Conservation (phyloP, 2,113 vertebrate species). For the Nothocercus nigrocapillus region DNA sequence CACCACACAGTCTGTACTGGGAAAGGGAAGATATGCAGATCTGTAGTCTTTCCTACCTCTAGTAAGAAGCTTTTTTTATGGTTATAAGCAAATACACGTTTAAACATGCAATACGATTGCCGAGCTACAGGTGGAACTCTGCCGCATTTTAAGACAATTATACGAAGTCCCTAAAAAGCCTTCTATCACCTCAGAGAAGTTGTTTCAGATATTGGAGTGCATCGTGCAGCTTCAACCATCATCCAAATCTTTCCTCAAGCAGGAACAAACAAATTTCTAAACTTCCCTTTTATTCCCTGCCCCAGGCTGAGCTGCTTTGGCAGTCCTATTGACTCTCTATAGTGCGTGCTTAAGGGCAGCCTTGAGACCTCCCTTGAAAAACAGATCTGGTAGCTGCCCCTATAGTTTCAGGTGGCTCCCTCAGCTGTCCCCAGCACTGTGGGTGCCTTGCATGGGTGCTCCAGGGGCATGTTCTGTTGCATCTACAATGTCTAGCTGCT, state of each 20-base stretch:
- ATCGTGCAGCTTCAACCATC: neutral
- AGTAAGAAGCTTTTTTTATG: neutral
- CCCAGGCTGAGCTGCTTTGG: neutral
- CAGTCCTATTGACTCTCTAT: neutral
- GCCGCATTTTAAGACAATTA: neutral
- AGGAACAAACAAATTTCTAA: neutral
- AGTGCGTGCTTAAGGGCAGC: fast-evolving
- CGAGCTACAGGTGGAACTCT: neutral
- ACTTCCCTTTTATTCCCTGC: neutral
- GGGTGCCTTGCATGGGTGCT: fast-evolving
- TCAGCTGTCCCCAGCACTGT: fast-evolving
- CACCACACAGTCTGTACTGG: neutral
- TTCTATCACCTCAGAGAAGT: neutral
- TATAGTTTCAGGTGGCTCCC: neutral
- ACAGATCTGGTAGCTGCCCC: neutral
- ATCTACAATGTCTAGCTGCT: too few species aligned
- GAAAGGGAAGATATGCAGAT: neutral
- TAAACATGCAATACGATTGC: neutral
- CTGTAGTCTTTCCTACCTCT: neutral
- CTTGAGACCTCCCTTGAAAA: neutral
- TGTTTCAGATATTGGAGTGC: fast-evolving
- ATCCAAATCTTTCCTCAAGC: neutral
- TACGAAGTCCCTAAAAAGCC: neutral
- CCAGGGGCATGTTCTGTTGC: too few species aligned
- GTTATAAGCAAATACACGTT: neutral